Conservation (phyloP, 2,888 invertebrate genomes). For the Acronicta psi region DNA sequence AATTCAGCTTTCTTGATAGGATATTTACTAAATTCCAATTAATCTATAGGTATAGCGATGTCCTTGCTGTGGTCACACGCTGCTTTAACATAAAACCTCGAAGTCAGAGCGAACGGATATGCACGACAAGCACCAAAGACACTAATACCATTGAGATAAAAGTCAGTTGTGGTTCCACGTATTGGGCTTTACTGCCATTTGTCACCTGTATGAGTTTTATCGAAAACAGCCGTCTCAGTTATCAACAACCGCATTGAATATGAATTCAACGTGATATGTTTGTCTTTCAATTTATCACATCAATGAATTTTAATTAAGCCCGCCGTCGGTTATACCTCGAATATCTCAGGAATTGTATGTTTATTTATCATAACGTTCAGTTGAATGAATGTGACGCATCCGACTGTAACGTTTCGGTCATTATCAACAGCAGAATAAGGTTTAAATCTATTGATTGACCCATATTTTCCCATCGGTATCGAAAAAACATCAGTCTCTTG, state of each 20-base stretch:
- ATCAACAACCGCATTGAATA: slow-evolving; percentile 5
- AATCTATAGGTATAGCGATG: too few relatives aligned
- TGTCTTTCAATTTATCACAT: slow-evolving; percentile 20
- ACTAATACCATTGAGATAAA: too few relatives aligned
- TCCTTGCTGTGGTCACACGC: too few relatives aligned
- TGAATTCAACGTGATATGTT: slow-evolving; percentile 22
- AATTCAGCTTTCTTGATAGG: too few relatives aligned
- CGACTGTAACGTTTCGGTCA: background rate
- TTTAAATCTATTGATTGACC: background rate
- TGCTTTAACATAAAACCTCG: too few relatives aligned
- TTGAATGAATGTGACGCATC: background rate
- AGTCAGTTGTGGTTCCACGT: too few relatives aligned
- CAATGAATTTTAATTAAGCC: slow-evolving; percentile 21
- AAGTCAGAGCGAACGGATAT: too few relatives aligned
- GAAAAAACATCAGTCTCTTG: too few relatives aligned
- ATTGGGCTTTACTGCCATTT: too few relatives aligned
- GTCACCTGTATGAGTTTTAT: background rate
- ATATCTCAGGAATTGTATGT: slow-evolving; percentile 24
- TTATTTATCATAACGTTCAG: slow-evolving; percentile 1
- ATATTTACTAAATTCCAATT: too few relatives aligned
- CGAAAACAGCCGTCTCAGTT: background rate
- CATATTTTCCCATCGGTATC: too few relatives aligned
- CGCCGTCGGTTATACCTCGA: slow-evolving; percentile 3
- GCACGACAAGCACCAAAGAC: too few relatives aligned
- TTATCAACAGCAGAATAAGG: background rate